Evolutionary conservation across 2,888 invertebrate species (phyloP).

Genomic region (Gymnoscelis rufifasciata): DNA sequence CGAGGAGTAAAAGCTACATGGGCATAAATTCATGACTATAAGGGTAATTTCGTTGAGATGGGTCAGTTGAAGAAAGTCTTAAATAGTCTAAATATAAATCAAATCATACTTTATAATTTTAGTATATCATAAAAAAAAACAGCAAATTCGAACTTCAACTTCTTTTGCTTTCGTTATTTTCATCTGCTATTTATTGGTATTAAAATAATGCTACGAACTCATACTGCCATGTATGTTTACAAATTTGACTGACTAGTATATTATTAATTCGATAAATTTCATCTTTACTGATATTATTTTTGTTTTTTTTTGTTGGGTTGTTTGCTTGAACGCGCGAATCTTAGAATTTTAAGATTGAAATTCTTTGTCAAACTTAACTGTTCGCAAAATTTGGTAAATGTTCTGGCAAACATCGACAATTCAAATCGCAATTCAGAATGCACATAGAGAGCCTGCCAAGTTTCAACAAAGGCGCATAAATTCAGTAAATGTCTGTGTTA

Average conservation of each 20-base stretch:
- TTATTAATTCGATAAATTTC: too few species aligned
- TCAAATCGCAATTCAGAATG: constrained; percentile 29
- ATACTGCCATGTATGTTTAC: too few species aligned
- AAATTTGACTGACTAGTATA: too few species aligned
- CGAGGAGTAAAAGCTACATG: constrained; percentile 7
- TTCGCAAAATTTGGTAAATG: constrained; percentile 38
- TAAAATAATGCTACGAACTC: too few species aligned
- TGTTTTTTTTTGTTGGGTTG: too few species aligned
- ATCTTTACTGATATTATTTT: too few species aligned
- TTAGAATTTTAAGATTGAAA: constrained; percentile 8
- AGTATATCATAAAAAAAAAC: too few species aligned
- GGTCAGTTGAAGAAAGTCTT: neutral
- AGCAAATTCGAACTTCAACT: too few species aligned
- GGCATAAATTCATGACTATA: neutral
- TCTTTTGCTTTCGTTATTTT: too few species aligned
- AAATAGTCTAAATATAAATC: neutral
- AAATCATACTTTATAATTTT: too few species aligned
- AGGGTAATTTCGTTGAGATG: constrained; percentile 2
- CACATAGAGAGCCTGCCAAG: constrained; percentile 28
- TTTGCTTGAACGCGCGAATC: too few species aligned
- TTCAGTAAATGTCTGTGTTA: constrained; percentile 20
- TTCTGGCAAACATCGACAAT: constrained; percentile 31
- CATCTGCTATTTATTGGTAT: too few species aligned
- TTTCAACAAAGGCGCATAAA: constrained; percentile 27
- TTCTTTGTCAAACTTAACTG: constrained; percentile 39